Conservation (phyloP, 2,888 invertebrate species). For the Meliscaeva auricollis region DNA sequence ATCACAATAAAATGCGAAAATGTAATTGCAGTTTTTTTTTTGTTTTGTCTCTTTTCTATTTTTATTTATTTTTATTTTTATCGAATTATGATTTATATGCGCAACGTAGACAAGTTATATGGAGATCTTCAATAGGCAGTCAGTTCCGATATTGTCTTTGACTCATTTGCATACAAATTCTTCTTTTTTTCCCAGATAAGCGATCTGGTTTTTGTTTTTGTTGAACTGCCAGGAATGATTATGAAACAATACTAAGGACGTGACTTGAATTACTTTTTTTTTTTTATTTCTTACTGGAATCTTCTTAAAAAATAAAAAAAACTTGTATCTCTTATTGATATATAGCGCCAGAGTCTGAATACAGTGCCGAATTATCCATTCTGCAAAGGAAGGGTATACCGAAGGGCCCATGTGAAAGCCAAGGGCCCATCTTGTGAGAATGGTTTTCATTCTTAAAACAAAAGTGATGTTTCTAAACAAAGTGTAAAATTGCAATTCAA, state of each 20-base stretch:
- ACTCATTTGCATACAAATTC: slow-evolving; percentile 66
- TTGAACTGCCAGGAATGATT: slow-evolving; percentile 29
- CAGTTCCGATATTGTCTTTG: slow-evolving; percentile 9
- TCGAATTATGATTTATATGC: slow-evolving; percentile 56
- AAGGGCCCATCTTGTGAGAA: too few relatives aligned
- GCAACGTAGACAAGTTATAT: background rate
- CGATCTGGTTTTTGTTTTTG: slow-evolving; percentile 15
- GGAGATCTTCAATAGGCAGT: slow-evolving; percentile 9
- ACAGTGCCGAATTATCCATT: background rate
- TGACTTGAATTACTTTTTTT: slow-evolving; percentile 52
- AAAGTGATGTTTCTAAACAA: too few relatives aligned
- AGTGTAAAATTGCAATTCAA: too few relatives aligned
- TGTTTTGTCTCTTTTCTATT: background rate
- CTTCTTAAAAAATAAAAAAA: background rate
- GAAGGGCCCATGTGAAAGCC: slow-evolving; percentile 5
- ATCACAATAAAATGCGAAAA: slow-evolving; percentile 26
- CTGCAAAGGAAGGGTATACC: too few relatives aligned
- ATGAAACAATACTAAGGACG: slow-evolving; percentile 53
- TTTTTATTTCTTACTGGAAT: background rate
- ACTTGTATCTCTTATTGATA: background rate
- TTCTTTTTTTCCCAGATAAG: slow-evolving; percentile 42
- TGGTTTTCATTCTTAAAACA: too few relatives aligned
- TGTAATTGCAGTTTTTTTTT: slow-evolving; percentile 48
- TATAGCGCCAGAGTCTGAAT: background rate
- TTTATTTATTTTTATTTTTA: slow-evolving; percentile 8